Conservation (phyloP, 1,140 invertebrate genomes). For the Globodera rostochiensis region DNA sequence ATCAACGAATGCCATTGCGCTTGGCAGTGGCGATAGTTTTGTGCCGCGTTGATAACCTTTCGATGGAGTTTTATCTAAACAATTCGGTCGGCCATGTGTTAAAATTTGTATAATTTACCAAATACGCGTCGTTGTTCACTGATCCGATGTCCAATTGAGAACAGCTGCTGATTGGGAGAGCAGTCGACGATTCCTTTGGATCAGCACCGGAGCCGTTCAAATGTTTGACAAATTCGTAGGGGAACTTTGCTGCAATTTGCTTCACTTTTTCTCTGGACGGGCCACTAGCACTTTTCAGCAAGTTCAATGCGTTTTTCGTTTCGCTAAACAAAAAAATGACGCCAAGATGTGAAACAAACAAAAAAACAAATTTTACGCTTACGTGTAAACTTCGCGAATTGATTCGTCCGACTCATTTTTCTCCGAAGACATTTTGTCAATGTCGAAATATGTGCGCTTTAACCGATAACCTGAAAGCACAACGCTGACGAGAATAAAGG, state of each 20-base stretch:
- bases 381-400: slow-evolving; percentile 91
- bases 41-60: slow-evolving; percentile 68
- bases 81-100: too few relatives aligned
- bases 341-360: background rate
- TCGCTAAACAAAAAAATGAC: slow-evolving; percentile 50
- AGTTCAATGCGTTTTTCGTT: slow-evolving; percentile 54
- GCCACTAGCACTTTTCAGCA: slow-evolving; percentile 56
- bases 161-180: background rate
- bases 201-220: slow-evolving; percentile 11
- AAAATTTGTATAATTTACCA: slow-evolving; percentile 11
- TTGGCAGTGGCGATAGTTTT: slow-evolving; percentile 74
- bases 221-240: slow-evolving; percentile 29
- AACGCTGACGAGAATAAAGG: background rate
- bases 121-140: slow-evolving; percentile 35
- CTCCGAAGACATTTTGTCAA: slow-evolving; percentile 93
- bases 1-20: slow-evolving; percentile 88
- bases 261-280: slow-evolving; percentile 49
- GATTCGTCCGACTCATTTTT: slow-evolving; percentile 94
- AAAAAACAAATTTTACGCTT: slow-evolving; percentile 47
- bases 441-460: slow-evolving; percentile 89
- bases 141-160: slow-evolving; percentile 7
- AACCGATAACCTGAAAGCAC: slow-evolving; percentile 68
- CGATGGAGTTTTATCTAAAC: slow-evolving; percentile 76
- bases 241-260: slow-evolving; percentile 55
- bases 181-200: background rate